Evolutionary conservation across 2,797 vertebrate species (phyloP), one percentile per base, ranked within the genome.

Genomic region (Argentina silus): DNA sequence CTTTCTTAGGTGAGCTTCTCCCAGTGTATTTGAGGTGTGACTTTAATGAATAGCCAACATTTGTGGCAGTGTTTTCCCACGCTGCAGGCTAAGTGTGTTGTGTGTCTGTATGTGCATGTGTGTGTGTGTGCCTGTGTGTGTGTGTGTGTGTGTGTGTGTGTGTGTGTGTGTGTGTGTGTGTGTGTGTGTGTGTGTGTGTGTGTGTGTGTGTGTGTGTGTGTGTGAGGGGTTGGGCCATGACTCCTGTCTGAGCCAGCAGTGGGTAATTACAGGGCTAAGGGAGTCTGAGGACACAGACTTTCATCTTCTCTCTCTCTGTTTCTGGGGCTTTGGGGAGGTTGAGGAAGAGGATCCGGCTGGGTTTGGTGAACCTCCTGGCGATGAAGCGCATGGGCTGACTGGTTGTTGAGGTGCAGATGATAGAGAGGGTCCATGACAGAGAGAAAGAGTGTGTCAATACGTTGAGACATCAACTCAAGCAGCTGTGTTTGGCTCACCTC

Each of bases 211-310:
- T 67, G 47, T 36, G 44, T 27, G 62, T 68, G 69, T 12, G 67
- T 67, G 60, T 71, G 59, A 64, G 51, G 51, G 73, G 65, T 15
- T 72, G 42, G 59, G 21, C 59, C 11, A 15, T 1, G 84, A 80
- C 80, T 90, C 84, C 85, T 85, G 90, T 91, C 88, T 91, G 85
- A 84, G 82, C 82, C 80, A 72, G 69, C 17, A 51, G 53, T 7
- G 27, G 62, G 64, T 79, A 92, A 92, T 92, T 89, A 92, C 81
- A 92, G 86, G 83, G 85, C 79, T 85, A 75, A 74, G 57, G 68
- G 76, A 83, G 83, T 78, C 82, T 85, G 85, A 76, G 67, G 83
- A 78, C 71, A 70, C 67, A 75, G 59, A 73, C 81, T 84, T 79
- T 83, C 79, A 81, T 78, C 81, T 85, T n/a, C 50, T 51, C 7